A percentile compares a stretch with the other conserved stretches of the same genome.
Conservation (phyloP, 2,797 vertebrate genomes). For the Chelon labrosus region DNA sequence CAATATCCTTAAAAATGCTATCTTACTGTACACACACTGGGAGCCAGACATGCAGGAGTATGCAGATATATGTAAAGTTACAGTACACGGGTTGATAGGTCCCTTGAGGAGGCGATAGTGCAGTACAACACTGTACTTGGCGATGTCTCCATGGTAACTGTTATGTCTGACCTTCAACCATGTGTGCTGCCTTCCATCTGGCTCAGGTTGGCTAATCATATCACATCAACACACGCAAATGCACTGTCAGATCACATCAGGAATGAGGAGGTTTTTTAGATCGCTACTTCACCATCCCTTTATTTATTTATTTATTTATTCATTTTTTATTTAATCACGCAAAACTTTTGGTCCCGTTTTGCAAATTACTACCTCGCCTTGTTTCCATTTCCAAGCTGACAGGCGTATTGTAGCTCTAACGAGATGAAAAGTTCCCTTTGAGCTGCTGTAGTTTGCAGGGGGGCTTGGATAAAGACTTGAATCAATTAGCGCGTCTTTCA, state of each 20-base stretch:
- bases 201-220: constrained; percentile 77
- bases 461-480: constrained; percentile 59
- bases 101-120: constrained; percentile 47
- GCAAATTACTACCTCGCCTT: neutral
- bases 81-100: constrained; percentile 41
- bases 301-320: constrained; percentile 11
- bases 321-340: neutral
- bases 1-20: neutral
- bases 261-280: constrained; percentile 26
- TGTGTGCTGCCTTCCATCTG: constrained; percentile 72
- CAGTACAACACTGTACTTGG: constrained; percentile 55
- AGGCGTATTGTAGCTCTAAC: constrained; percentile 32
- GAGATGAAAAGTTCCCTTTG: constrained; percentile 64
- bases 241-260: constrained; percentile 38
- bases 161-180: constrained; percentile 83
- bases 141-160: constrained; percentile 82
- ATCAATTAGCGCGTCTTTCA: constrained; percentile 75
- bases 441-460: constrained; percentile 43
- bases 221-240: constrained; percentile 64
- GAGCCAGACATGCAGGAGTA: neutral
- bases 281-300: neutral
- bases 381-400: constrained; percentile 45
- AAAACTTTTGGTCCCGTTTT: constrained; percentile 30
- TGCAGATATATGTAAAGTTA: constrained; percentile 4
- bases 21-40: constrained; percentile 9